A percentile compares a stretch with the other conserved stretches of the same genome.
phyloP scores from a whole-genome alignment of 2,888 invertebrate genomes.

The Mycalesis mineus region DNA sequence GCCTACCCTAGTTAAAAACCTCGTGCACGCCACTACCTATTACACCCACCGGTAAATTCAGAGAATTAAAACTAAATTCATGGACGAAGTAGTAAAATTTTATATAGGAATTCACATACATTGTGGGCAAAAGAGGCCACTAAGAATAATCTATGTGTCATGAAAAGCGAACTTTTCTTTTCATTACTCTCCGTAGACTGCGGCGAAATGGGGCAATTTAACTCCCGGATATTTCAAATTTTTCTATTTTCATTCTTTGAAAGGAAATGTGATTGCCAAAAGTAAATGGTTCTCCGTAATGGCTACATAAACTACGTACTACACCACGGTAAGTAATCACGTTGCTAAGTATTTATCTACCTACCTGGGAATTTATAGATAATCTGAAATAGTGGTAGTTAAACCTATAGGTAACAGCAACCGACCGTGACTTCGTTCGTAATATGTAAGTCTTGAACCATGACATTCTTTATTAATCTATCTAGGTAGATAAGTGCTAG shows the following conservation, averaged over 20 bases:
- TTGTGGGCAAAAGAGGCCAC: constrained; percentile 62
- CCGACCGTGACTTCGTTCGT: too few relatives aligned
- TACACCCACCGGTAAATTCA: constrained; percentile 17
- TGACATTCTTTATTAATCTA: too few relatives aligned
- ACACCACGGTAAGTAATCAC: too few relatives aligned
- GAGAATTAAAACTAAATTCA: constrained; percentile 50
- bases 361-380: too few relatives aligned
- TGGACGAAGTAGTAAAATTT: constrained; percentile 54
- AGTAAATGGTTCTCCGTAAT: not conserved
- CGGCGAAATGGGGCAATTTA: constrained; percentile 48
- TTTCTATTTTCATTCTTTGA: constrained; percentile 9
- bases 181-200: constrained; percentile 53
- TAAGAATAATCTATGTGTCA: constrained; percentile 62
- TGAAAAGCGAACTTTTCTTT: constrained; percentile 61
- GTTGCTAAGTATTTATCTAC: too few relatives aligned
- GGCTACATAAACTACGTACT: too few relatives aligned
- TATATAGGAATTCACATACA: constrained; percentile 62
- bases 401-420: too few relatives aligned
- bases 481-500: too few relatives aligned
- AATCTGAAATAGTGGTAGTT: too few relatives aligned
- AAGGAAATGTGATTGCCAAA: constrained; percentile 15
- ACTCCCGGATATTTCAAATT: constrained; percentile 37
- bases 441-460: too few relatives aligned
- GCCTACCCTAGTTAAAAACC: too few relatives aligned
- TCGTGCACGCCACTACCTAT: too few relatives aligned